These are phyloP conservation scores for Lamprotornis superbus DNA, from an alignment of 2,113 vertebrate species.

Conservation along the genomic window DNA sequence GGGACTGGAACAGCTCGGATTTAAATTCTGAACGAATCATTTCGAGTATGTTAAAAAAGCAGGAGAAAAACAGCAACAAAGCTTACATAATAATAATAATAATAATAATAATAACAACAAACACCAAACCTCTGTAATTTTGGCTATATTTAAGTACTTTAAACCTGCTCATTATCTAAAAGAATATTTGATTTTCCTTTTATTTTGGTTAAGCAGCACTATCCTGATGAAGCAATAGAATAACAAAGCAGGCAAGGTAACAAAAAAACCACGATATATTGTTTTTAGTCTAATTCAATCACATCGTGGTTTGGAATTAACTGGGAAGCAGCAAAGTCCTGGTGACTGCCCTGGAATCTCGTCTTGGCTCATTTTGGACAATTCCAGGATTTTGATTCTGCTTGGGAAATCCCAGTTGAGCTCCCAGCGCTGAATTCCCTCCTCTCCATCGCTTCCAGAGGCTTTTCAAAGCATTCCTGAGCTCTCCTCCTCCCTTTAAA, in stretches of 20 bases:
- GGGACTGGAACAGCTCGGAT: background rate
- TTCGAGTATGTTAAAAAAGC: background rate
- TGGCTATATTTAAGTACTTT: background rate
- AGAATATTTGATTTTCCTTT: background rate
- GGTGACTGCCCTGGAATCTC: background rate
- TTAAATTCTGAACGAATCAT: background rate
- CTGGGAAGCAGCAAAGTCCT: background rate
- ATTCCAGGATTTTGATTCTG: background rate
- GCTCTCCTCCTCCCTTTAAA: background rate
- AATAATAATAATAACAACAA: too few species aligned
- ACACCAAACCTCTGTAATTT: background rate
- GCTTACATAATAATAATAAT: background rate
- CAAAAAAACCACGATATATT: rapidly evolving
- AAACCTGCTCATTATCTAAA: background rate
- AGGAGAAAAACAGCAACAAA: background rate
- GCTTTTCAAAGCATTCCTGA: background rate
- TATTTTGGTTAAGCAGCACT: background rate
- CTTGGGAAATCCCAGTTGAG: background rate
- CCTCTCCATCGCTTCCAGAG: background rate
- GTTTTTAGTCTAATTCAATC: background rate
- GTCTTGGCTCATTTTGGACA: background rate
- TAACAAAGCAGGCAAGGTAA: background rate
- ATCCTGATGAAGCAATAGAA: background rate
- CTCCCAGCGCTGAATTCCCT: background rate
- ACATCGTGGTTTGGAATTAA: background rate